phyloP scores from a whole-genome alignment of 2,113 vertebrate genomes.

The Murina feae region DNA sequence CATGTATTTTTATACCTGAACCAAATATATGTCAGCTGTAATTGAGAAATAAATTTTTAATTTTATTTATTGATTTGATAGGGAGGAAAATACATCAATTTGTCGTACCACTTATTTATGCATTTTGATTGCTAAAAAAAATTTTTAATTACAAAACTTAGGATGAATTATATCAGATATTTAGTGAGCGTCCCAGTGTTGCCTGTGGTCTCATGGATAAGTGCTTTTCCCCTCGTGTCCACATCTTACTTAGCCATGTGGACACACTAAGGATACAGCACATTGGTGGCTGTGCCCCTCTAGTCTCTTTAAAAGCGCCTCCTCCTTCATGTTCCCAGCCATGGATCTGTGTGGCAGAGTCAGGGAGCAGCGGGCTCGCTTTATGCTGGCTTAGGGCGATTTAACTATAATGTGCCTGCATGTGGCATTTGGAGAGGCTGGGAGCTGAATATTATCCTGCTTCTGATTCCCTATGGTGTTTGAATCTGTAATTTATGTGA shows the following conservation, averaged over 20 bases:
- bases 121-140: background rate
- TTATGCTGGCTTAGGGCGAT: rapidly evolving
- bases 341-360: background rate
- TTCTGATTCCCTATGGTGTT: background rate
- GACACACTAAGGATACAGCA: background rate
- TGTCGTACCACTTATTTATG: background rate
- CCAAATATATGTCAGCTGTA: background rate
- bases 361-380: background rate
- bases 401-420: no score
- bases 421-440: background rate
- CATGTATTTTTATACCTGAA: background rate
- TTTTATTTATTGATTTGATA: background rate
- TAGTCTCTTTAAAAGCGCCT: background rate
- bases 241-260: no score
- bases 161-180: background rate
- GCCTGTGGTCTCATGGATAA: background rate
- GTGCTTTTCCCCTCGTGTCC: no score
- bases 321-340: background rate
- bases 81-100: background rate
- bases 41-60: background rate
- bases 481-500: background rate
- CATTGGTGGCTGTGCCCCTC: rapidly evolving
- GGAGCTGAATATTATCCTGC: background rate
- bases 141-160: background rate
- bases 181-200: background rate